Evolutionary conservation across 2,113 vertebrate species (phyloP), one percentile per base, ranked within the genome.

Genomic region (Eulemur macaco): DNA sequence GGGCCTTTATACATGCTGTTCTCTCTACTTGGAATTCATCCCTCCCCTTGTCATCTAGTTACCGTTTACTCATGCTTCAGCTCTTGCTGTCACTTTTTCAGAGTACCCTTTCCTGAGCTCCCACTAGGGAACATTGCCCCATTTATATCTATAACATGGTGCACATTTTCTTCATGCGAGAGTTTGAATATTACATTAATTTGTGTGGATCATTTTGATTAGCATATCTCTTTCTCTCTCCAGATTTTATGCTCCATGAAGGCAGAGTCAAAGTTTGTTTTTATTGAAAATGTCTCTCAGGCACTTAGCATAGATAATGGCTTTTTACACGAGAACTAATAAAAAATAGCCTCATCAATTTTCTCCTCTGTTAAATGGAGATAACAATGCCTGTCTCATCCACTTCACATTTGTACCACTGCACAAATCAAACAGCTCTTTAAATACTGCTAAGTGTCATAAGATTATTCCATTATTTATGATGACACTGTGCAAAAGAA

Each of bases 341-440:
- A 23, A 64, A 47, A 92, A 81, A 17, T 37, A 39, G 14, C 34
- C 78, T 64, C 31, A 18, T 47, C 37, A 14, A 76, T 47, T 81
- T 80, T 64, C 78, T 89, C 71, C 47, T 91, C 39, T 77, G 47
- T 45, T 69, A 34, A 78, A 37, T 60, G 82, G 47, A 68, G 54
- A 56, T 37, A 42, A 93, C 2, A 45, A 29, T 31, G 4, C 29
- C 34, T 69, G 12, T 4, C 37, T 39, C 34, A 78, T 29, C 17
- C 27, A 47, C 82, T 5, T 60, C 91, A 76, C 0, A 47, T 54
- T 54, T 54, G 15, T 12, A 45, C 45, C 8, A n/a, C 37, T 83
- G 34, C 31, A 23, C 54, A 93, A 69, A 94, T 85, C 91, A 86
- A 74, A 81, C 10, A 82, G 10, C 50, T 88, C 86, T 95, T 73